phyloP scores from a whole-genome alignment of 1,140 invertebrate genomes.

The Coenobita brevimanus region DNA sequence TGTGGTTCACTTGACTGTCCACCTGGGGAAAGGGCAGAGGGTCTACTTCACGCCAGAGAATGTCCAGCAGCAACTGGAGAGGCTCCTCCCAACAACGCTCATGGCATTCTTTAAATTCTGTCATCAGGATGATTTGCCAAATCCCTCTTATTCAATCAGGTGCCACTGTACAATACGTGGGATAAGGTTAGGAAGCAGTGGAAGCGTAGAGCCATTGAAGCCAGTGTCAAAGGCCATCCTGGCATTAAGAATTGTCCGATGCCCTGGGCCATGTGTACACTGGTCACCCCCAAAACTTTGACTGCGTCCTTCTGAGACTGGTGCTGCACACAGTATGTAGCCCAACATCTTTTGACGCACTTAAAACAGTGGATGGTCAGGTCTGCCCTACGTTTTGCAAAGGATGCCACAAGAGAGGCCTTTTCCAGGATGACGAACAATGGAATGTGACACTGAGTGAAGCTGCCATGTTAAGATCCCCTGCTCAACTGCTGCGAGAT shows the following conservation, averaged over 20 bases:
- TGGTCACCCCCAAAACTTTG: background rate
- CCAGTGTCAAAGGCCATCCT: background rate
- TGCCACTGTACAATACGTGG: background rate
- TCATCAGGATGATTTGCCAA: background rate
- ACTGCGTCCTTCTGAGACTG: background rate
- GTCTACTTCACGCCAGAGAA: background rate
- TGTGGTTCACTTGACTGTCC: background rate
- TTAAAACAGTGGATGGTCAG: background rate
- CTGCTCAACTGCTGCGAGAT: background rate
- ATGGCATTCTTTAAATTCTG: background rate
- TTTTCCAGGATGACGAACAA: background rate
- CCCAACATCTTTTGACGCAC: background rate
- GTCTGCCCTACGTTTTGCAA: background rate
- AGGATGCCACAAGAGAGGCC: background rate
- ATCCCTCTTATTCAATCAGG: background rate
- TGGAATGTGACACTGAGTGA: background rate
- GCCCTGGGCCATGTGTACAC: background rate
- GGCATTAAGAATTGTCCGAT: background rate
- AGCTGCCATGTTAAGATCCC: background rate
- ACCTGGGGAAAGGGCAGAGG: background rate
- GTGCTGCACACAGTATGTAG: background rate
- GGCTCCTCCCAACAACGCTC: background rate
- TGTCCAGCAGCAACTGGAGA: background rate
- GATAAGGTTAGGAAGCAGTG: background rate
- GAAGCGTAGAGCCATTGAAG: background rate